A percentile compares a stretch with the other conserved stretches of the same genome.
Evolutionary conservation across 1,140 invertebrate species (phyloP).

Genomic region (Oscheius sp.): DNA sequence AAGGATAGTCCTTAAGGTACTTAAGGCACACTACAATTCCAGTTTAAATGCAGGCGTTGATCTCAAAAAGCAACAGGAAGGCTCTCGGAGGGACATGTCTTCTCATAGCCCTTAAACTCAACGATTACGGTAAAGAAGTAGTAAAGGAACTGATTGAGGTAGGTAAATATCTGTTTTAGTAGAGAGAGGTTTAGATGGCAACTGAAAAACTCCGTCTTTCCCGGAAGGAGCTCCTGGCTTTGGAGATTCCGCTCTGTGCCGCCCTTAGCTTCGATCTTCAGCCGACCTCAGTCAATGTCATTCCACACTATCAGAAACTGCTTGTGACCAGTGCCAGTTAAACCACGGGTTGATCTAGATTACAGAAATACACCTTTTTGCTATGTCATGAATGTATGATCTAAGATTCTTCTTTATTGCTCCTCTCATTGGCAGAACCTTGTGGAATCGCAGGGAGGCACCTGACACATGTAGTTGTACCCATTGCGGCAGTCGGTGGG

Average conservation of each 20-base stretch:
- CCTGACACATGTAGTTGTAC: no score
- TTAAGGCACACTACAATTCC: neutral
- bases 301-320: neutral
- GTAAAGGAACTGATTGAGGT: neutral
- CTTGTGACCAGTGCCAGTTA: no score
- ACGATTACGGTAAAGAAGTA: neutral
- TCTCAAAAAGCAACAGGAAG: neutral
- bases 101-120: neutral
- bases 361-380: no score
- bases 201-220: neutral
- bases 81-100: neutral
- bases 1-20: neutral
- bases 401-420: no score
- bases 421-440: no score
- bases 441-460: no score
- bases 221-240: neutral
- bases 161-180: neutral
- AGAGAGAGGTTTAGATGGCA: neutral
- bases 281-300: neutral
- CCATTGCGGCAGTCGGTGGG: no score
- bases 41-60: neutral
- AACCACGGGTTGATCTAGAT: no score
- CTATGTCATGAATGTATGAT: no score
- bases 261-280: neutral
- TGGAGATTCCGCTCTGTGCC: slow-evolving; percentile 8